Percentiles rank a stretch among this genome's conserved stretches.
phyloP scores from a whole-genome alignment of 2,888 invertebrate genomes.

The Cybosia mesomella region DNA sequence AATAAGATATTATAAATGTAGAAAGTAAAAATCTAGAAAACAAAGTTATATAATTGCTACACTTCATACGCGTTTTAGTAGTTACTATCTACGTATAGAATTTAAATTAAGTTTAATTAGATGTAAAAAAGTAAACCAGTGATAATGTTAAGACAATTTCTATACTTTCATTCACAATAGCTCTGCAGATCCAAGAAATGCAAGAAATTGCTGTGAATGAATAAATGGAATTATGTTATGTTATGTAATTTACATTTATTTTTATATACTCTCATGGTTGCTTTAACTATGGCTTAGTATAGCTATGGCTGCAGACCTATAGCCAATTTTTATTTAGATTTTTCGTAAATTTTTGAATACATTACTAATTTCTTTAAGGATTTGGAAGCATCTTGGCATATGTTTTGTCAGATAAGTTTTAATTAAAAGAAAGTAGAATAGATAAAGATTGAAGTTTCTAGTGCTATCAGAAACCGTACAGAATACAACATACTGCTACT shows the following conservation, averaged over 20 bases:
- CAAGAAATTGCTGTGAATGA: background rate
- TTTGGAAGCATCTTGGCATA: too few species aligned
- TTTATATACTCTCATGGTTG: background rate
- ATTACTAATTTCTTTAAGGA: too few species aligned
- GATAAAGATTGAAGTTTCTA: background rate
- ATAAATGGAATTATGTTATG: too few species aligned
- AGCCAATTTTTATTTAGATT: too few species aligned
- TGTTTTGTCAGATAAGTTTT: too few species aligned
- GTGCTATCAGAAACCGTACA: background rate
- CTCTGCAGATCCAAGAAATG: background rate
- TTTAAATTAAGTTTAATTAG: conserved; percentile 1
- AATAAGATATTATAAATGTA: background rate
- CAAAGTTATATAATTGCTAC: background rate
- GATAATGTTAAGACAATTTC: background rate
- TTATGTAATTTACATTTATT: too few species aligned
- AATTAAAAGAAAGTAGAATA: background rate
- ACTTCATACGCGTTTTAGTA: background rate
- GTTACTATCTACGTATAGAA: background rate
- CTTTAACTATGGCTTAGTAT: too few species aligned
- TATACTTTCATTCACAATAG: background rate
- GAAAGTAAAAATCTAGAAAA: conserved; percentile 3
- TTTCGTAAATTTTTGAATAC: too few species aligned
- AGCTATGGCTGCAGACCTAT: background rate
- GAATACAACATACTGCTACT: background rate
- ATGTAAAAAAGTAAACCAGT: background rate